Evolutionary conservation across 2,797 vertebrate species (phyloP), one percentile per base, ranked within the genome.

Genomic region (Cynopterus sphinx): DNA sequence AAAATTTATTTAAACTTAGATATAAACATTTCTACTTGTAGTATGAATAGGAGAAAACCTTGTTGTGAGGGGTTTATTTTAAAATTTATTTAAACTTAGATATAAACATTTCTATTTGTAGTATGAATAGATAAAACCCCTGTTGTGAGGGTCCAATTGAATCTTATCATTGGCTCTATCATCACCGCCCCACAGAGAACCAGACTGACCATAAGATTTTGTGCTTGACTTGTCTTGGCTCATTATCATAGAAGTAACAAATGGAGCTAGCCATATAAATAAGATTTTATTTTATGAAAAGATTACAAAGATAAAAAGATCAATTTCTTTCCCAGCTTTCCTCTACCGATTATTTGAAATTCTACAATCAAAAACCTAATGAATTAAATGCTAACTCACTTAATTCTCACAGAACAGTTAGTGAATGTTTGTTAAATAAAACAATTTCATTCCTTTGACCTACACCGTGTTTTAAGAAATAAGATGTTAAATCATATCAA

Each of bases 281-380:
- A 71, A 77, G 78, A 73, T 70, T 77, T 95, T 74, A 67, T 75
- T 91, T 87, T n/a, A 31, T 70, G 21, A 85, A 68, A 63, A 57
- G 28, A 79, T 75, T 91, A 89, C 73, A 93, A 94, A 93, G n/a
- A 88, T 39, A 78, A 82, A 91, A 92, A 15, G 28, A 84, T 53
- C 43, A 81, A 51, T 28, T 82, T 17, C 9, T 82, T 86, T 59
- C 15, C 41, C 71, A 65, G 36, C 2, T 87, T 70, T 77, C 43
- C 9, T 7, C 39, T 59, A 70, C 13, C 46, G 36, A 77, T 82
- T 49, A 87, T 51, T 46, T 84, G 53, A 95, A 86, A 91, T 75
- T 71, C 59, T 19, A 43, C 13, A 92, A 36, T 78, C 89, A 79
- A 84, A 94, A 96, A 86, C 3, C 6, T 92, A 51, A 41, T 15